phyloP scores from a whole-genome alignment of 1,140 invertebrate species.

The Bombyx mandarina region DNA sequence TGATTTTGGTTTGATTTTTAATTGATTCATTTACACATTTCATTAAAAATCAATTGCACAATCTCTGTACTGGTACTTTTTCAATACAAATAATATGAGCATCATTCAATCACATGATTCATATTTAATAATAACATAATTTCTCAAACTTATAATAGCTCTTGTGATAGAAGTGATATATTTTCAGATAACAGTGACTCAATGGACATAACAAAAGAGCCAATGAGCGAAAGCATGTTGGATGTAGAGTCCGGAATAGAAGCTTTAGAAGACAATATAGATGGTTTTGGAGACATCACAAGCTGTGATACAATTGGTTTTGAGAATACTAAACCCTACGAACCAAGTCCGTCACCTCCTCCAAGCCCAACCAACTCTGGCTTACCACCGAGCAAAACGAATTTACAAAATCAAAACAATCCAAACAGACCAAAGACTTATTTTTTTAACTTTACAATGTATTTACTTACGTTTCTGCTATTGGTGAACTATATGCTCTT shows the following conservation, averaged over 20 bases:
- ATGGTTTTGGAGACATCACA: constrained; percentile 40
- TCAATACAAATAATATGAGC: no score
- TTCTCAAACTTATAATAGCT: constrained; percentile 17
- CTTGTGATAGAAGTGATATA: constrained; percentile 4
- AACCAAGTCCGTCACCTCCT: constrained; percentile 13
- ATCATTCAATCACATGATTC: no score
- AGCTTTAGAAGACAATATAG: constrained; percentile 60
- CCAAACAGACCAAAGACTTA: constrained; percentile 28
- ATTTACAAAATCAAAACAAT: constrained; percentile 20
- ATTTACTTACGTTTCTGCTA: constrained; percentile 51
- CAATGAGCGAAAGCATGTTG: constrained; percentile 38
- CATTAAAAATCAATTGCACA: no score
- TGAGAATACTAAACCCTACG: constrained; percentile 17
- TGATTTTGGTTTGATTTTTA: no score
- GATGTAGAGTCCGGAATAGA: constrained; percentile 69
- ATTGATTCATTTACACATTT: no score
- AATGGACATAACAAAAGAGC: constrained; percentile 31
- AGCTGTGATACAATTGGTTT: constrained; percentile 20
- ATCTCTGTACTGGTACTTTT: no score
- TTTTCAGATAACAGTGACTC: constrained; percentile 32
- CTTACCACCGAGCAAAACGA: constrained; percentile 44
- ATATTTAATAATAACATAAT: no score
- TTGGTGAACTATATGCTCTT: constrained; percentile 48
- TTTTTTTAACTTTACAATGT: constrained; percentile 53
- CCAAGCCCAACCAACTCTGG: constrained; percentile 31